Base-by-base conservation (phyloP, 2,888 invertebrate species). In the Kuschelorhynchus macadamiae region DNA sequence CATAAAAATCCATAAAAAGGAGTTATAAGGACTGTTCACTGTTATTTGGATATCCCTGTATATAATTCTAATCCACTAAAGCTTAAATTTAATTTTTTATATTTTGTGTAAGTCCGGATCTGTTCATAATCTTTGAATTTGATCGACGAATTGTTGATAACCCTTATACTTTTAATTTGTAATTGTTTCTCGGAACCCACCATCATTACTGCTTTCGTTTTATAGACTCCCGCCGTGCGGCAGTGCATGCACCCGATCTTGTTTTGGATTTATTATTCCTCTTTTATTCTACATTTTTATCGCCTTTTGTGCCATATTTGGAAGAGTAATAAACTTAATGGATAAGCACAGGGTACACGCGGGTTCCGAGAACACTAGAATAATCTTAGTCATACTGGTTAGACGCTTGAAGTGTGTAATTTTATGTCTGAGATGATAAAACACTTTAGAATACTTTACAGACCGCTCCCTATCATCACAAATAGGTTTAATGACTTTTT, bases 241-340 rank as follows among this genome's bases (percentile, higher is more conserved):
- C 46, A 16, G 21, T 25, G 18, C 57, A 57, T 25, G 3, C 25
- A 7, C 3, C 25, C 25, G 25, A 3, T 25, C 25, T 7, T 25
- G 7, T n/a, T 25, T 25, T 25, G 25, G 25, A 7, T 7, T 25
- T 25, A 57, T 57, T 57, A 46, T 44, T 17, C 18, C 7, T 14
- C 55, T 14, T 25, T 42, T 57, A 44, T 44, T 18, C 42, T 42
- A 42, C 39, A 62, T 62, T 53, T 62, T 62, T 44, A 52, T 53
- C 41, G 52, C 52, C 52, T 21, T 49, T 60, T 60, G 49, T 62
- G 44, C 61, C 61, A 32, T 52, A 62, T 62, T 62, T 62, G 61
- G 61, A 30, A 55, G 41, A 25, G 42, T 42, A 56, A 56, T 56
- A 30, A 16, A 30, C 44, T n/a, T 44, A 56, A 56, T 56, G 56